These are phyloP conservation scores for Manacus vitellinus DNA, from an alignment of 2,113 vertebrate genomes.

Conservation along the genomic window DNA sequence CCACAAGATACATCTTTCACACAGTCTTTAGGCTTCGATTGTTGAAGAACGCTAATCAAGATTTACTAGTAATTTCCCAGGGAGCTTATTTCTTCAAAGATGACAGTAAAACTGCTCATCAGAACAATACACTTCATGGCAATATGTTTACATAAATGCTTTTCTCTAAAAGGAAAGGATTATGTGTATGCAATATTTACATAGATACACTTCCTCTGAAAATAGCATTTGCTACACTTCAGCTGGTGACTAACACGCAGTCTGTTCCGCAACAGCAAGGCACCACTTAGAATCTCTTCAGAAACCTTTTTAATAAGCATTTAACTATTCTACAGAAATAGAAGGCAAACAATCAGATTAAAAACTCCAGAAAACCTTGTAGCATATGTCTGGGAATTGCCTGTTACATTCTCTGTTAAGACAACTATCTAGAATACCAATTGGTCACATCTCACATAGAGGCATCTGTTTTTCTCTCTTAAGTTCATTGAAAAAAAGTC, in stretches of 20 bases:
- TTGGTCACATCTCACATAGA: slow-evolving; percentile 24
- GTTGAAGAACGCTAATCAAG: not conserved
- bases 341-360: not conserved
- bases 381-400: slow-evolving; percentile 52
- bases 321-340: not conserved
- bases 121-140: not conserved
- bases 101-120: not conserved
- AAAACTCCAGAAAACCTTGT: slow-evolving; percentile 40
- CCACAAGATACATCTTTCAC: not conserved
- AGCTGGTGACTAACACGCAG: not conserved
- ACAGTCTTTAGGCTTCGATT: not conserved
- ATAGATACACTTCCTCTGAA: not conserved
- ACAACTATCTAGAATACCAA: slow-evolving; percentile 39
- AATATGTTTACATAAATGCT: not conserved
- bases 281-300: not conserved
- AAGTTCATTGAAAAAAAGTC: not conserved
- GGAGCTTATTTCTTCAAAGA: slow-evolving; percentile 7
- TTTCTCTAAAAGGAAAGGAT: not conserved
- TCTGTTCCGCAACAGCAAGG: not conserved
- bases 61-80: not conserved
- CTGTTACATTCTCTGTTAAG: slow-evolving; percentile 51
- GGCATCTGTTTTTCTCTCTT: slow-evolving; percentile 31
- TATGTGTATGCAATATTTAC: not conserved
- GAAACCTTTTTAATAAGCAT: not conserved
- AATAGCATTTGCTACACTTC: not conserved